Percentiles rank a stretch among this genome's conserved stretches.
phyloP scores from a whole-genome alignment of 2,797 vertebrate species.

The Loris lydekkerianus region DNA sequence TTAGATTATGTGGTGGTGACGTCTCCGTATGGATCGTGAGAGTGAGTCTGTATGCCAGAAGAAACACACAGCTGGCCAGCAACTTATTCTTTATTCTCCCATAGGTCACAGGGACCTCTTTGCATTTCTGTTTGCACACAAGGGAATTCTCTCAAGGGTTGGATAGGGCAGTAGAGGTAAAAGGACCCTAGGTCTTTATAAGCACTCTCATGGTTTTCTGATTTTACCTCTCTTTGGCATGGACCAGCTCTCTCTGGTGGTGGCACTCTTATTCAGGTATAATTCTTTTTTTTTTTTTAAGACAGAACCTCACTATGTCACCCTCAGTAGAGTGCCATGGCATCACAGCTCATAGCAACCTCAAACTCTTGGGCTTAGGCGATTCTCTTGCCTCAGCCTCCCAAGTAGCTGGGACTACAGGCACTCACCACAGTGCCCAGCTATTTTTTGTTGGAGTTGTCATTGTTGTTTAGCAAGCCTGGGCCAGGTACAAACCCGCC shows the following conservation, averaged over 20 bases:
- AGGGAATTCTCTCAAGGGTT: neutral
- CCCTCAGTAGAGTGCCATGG: too few relatives aligned
- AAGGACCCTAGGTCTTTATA: neutral
- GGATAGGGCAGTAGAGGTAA: neutral
- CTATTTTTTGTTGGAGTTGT: too few relatives aligned
- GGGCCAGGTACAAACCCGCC: too few relatives aligned
- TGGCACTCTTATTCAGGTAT: neutral
- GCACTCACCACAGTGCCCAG: too few relatives aligned
- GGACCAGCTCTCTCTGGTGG: neutral
- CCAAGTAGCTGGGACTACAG: too few relatives aligned
- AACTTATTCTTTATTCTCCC: neutral
- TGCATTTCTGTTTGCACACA: neutral
- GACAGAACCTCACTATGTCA: too few relatives aligned
- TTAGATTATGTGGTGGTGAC: neutral
- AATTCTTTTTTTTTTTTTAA: too few relatives aligned
- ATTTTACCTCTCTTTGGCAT: neutral
- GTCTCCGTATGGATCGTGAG: neutral
- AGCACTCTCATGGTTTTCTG: neutral
- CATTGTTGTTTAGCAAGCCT: too few relatives aligned
- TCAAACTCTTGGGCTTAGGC: too few relatives aligned
- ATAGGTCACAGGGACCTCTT: neutral
- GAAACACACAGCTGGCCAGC: neutral
- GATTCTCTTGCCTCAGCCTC: too few relatives aligned
- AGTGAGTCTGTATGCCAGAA: neutral
- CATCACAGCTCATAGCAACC: too few relatives aligned